phyloP scores from a whole-genome alignment of 1,140 invertebrate genomes.

The Brachionus rubens region DNA sequence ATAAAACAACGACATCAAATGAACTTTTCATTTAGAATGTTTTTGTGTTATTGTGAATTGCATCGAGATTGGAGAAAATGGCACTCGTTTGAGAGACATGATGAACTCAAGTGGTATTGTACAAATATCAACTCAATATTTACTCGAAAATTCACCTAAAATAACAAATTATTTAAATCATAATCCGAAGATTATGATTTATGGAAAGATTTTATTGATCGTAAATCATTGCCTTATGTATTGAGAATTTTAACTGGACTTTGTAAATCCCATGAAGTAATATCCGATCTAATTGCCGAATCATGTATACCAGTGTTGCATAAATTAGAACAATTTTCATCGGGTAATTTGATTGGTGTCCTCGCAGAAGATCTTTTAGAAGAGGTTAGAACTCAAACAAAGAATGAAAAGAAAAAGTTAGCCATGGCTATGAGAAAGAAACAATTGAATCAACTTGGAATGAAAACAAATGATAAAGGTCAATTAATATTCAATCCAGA shows the following conservation, averaged over 20 bases:
- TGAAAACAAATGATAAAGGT: constrained; percentile 66
- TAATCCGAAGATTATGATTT: constrained; percentile 94
- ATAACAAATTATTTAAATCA: constrained; percentile 58
- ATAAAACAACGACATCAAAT: constrained; percentile 70
- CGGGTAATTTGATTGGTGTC: constrained; percentile 91
- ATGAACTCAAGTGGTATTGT: constrained; percentile 80
- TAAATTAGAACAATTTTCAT: constrained; percentile 91
- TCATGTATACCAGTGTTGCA: constrained; percentile 67
- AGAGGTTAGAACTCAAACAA: constrained; percentile 83
- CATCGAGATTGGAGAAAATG: constrained; percentile 75
- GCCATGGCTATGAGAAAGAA: constrained; percentile 96
- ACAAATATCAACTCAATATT: constrained; percentile 78
- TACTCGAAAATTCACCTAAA: constrained; percentile 62
- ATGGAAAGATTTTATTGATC: constrained; percentile 90
- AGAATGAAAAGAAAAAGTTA: constrained; percentile 86
- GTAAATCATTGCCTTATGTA: constrained; percentile 87
- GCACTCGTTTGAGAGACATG: constrained; percentile 78
- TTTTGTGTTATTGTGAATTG: constrained; percentile 86
- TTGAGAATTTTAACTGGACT: constrained; percentile 86
- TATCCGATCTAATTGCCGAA: constrained; percentile 66
- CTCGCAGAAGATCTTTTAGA: constrained; percentile 91
- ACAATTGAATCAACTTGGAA: constrained; percentile 86
- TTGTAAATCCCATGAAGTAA: constrained; percentile 81
- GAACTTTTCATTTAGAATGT: constrained; percentile 67
- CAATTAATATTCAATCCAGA: constrained; percentile 73